Evolutionary conservation across 2,888 invertebrate genomes (phyloP).

Genomic region (Drosophila percnosoma): DNA sequence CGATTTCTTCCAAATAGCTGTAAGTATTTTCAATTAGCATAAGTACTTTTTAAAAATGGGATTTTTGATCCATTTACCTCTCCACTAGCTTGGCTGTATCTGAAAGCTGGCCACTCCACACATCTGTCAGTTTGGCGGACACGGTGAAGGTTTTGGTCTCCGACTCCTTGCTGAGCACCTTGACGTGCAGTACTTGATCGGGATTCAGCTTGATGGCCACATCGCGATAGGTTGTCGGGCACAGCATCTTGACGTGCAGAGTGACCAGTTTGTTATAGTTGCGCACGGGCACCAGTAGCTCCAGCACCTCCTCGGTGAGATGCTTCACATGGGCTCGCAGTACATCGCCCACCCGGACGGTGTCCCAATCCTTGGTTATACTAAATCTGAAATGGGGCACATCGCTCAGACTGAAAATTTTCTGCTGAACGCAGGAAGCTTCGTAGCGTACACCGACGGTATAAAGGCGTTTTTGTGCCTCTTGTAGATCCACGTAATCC

Average conservation of each 20-base stretch:
- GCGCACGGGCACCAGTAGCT: conserved; percentile 80
- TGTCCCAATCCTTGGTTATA: conserved; percentile 74
- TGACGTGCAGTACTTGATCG: conserved; percentile 82
- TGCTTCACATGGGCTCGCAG: conserved; percentile 82
- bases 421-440: conserved; percentile 80
- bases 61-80: conserved; percentile 40
- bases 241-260: conserved; percentile 83
- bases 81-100: conserved; percentile 81
- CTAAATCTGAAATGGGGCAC: conserved; percentile 77
- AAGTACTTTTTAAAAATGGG: not conserved
- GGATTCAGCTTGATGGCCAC: conserved; percentile 67
- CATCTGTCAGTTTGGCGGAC: conserved; percentile 84
- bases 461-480: conserved; percentile 72
- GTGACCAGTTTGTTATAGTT: conserved; percentile 80
- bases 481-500: conserved; percentile 80
- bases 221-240: conserved; percentile 59
- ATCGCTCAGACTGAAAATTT: conserved; percentile 83
- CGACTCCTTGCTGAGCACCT: conserved; percentile 80
- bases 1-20: conserved; percentile 84
- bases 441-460: conserved; percentile 61
- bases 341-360: conserved; percentile 78
- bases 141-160: conserved; percentile 80
- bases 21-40: not conserved
- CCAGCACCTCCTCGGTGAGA: conserved; percentile 78
- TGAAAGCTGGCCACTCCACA: conserved; percentile 84